A percentile compares a stretch with the other conserved stretches of the same genome.
These are phyloP conservation scores for Hydraecia micacea DNA, from an alignment of 2,888 invertebrate genomes.

Conservation along the genomic window DNA sequence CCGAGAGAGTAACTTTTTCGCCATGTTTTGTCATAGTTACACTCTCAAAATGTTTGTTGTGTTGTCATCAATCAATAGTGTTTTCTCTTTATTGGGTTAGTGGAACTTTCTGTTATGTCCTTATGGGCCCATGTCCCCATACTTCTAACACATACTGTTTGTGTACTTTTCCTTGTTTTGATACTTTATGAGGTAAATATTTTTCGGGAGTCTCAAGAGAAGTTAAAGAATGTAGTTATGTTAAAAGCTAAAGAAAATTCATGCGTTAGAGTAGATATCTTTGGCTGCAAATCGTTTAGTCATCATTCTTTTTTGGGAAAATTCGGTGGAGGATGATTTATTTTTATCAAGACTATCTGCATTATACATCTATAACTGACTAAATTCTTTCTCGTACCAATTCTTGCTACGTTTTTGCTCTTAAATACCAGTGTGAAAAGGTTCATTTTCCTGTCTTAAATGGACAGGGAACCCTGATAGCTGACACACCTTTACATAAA, in stretches of 20 bases:
- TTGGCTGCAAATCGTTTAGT: background rate
- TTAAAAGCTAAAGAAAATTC: background rate
- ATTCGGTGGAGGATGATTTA: background rate
- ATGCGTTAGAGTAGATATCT: background rate
- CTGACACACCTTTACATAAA: no score
- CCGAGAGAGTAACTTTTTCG: background rate
- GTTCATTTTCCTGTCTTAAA: background rate
- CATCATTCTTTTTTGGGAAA: background rate
- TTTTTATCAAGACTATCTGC: background rate
- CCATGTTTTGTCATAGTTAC: constrained; percentile 30
- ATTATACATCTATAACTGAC: background rate
- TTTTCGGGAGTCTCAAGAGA: constrained; percentile 31
- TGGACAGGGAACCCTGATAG: background rate
- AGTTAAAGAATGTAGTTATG: background rate
- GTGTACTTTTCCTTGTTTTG: constrained; percentile 35
- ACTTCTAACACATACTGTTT: constrained; percentile 20
- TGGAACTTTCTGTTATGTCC: constrained; percentile 42
- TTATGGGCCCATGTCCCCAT: background rate
- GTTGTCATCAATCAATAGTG: constrained; percentile 61
- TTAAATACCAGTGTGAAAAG: background rate
- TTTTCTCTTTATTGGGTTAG: constrained; percentile 55
- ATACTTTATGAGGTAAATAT: constrained; percentile 55
- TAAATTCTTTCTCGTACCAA: background rate
- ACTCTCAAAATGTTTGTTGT: constrained; percentile 41
- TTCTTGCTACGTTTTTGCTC: background rate